Evolutionary conservation across 1,140 invertebrate species (phyloP), one percentile per base, ranked within the genome.

Genomic region (Rhagoletis zephyria): DNA sequence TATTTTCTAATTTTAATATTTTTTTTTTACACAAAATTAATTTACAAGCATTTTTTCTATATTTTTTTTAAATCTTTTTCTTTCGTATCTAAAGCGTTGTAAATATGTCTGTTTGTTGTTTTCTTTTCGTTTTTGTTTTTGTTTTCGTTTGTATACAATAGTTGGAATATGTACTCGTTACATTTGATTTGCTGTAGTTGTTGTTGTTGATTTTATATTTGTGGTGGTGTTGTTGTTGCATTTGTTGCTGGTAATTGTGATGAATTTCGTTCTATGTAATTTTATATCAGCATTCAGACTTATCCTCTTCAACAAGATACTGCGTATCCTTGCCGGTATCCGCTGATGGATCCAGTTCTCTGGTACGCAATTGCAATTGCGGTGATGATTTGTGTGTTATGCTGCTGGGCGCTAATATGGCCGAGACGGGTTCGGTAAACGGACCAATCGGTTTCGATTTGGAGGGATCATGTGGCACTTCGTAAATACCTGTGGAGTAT

Each of bases 261-360:
- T 88, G 16, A 10, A 81, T 81, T 56, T 56, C 45, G 74, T 81
- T 81, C 48, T 81, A 81, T 56, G 45, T 81, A 81, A 90, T 89
- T 91, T 90, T 90, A 91, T 92, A 93, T 92, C 92, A 93, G 90
- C 92, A 93, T 89, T 92, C 93, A 91, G 93, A 94, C 88, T 93
- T 93, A 93, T 98, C 97, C 94, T 98, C 97, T 92, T 96, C 96
- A 85, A 98, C 97, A 87, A 98, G 94, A 91, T 96, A 96, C 92
- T 97, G 96, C 1, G 97, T 98, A 93, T 98, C 97, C 93, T 97
- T 97, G 91, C 97, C 97, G n/a, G 97, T 97, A 91, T 98, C 97
- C 45, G 95, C 94, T 86, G 95, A 95, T 1, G 97, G 97, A 93
- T 98, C 97, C 59, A 98, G 94, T 92, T 98, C 96, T 89, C 95